These are phyloP conservation scores for Apamea monoglypha DNA, from an alignment of 2,888 invertebrate species.

Conservation along the genomic window DNA sequence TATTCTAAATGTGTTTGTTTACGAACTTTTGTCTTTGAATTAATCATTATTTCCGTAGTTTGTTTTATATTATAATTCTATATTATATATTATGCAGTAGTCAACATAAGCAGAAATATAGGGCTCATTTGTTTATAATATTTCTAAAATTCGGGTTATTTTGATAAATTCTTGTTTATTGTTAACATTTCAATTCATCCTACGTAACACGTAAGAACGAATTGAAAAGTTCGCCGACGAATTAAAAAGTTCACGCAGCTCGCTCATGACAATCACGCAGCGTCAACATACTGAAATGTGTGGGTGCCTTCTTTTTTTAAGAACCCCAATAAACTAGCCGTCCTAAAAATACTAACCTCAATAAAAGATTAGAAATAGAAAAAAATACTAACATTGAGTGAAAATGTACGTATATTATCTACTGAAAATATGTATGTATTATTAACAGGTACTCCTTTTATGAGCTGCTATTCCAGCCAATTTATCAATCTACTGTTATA, in stretches of 20 bases:
- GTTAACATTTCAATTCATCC: neutral
- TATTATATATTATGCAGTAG: neutral
- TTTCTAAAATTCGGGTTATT: neutral
- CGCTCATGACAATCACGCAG: conserved; percentile 28
- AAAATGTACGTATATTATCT: neutral
- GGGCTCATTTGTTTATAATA: neutral
- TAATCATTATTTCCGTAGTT: neutral
- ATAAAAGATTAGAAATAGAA: conserved; percentile 15
- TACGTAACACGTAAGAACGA: neutral
- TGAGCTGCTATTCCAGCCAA: neutral
- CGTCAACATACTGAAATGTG: conserved; percentile 8
- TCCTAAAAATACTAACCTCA: conserved; percentile 15
- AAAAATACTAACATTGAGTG: neutral
- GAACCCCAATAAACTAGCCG: neutral
- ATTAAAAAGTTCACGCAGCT: conserved; percentile 3
- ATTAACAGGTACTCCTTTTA: neutral
- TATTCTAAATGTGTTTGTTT: conserved; percentile 17
- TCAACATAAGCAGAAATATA: neutral
- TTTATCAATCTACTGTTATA: neutral
- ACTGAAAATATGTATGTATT: neutral
- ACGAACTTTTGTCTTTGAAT: conserved; percentile 3
- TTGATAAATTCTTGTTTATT: neutral
- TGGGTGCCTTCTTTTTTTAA: conserved; percentile 9
- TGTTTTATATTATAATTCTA: neutral
- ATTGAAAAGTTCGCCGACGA: neutral